phyloP scores from a whole-genome alignment of 2,797 vertebrate species.

The Philypnodon macrostomus region DNA sequence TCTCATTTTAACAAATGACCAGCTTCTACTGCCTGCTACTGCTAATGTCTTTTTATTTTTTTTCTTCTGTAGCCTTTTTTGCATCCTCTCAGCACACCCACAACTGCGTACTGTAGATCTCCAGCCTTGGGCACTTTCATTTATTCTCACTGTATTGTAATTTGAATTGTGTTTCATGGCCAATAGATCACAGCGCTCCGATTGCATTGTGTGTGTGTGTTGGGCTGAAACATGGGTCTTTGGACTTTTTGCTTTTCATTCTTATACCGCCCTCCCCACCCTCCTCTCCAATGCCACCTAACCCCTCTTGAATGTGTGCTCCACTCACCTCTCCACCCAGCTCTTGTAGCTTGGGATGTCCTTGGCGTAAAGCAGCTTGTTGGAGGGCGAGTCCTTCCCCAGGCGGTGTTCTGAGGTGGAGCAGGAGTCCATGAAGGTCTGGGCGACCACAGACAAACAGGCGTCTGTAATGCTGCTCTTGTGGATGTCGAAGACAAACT shows the following conservation, averaged over 20 bases:
- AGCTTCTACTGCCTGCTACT: conserved; percentile 35
- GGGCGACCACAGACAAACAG: conserved; percentile 94
- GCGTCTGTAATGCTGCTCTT: conserved; percentile 97
- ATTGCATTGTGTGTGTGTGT: conserved; percentile 17
- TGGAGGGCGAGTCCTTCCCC: conserved; percentile 96
- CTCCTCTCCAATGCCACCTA: too few species aligned
- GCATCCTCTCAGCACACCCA: conserved; percentile 11
- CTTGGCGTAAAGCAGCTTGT: conserved; percentile 98
- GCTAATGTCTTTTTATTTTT: conserved; percentile 25
- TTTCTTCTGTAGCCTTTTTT: conserved; percentile 3
- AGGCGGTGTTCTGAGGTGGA: conserved; percentile 97
- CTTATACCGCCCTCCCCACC: background rate
- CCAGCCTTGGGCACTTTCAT: conserved; percentile 39
- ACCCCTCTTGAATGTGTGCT: conserved; percentile 8
- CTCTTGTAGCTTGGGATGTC: conserved; percentile 98
- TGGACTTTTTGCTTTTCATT: conserved; percentile 18
- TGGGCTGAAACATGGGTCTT: conserved; percentile 29
- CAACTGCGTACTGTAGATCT: conserved; percentile 39
- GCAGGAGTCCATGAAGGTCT: conserved; percentile 99
- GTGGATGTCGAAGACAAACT: conserved; percentile 98
- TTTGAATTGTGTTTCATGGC: conserved; percentile 54
- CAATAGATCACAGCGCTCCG: conserved; percentile 56
- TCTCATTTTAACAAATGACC: conserved; percentile 70
- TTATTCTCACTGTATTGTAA: conserved; percentile 54
- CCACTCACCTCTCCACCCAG: conserved; percentile 90